phyloP scores from a whole-genome alignment of 1,140 invertebrate genomes.

The Batillaria attramentaria region DNA sequence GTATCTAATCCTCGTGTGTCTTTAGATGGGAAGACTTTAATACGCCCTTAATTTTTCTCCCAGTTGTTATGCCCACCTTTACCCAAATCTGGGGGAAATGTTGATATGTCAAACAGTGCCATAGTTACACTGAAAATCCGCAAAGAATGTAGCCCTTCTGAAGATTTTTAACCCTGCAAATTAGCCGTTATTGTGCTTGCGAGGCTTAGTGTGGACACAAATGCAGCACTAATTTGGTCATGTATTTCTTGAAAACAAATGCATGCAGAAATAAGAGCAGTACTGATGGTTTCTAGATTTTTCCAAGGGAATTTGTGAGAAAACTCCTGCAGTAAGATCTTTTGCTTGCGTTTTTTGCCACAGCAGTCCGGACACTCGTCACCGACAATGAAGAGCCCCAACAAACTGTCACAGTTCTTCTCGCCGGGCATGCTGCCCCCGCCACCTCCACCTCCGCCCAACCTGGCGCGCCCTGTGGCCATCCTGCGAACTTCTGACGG shows the following conservation, averaged over 20 bases:
- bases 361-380: conserved; percentile 67
- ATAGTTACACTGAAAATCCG: too few relatives aligned
- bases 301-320: too few relatives aligned
- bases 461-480: conserved; percentile 95
- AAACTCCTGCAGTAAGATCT: too few relatives aligned
- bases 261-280: too few relatives aligned
- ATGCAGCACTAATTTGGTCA: neutral
- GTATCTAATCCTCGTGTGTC: too few relatives aligned
- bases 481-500: conserved; percentile 82
- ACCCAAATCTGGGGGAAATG: too few relatives aligned
- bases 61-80: too few relatives aligned
- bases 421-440: conserved; percentile 87
- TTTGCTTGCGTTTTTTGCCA: conserved; percentile 28
- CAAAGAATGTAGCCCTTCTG: too few relatives aligned
- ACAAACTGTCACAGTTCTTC: conserved; percentile 87
- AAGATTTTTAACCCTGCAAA: neutral
- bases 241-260: neutral
- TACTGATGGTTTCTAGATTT: too few relatives aligned
- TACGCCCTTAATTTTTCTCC: too few relatives aligned
- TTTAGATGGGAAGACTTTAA: too few relatives aligned
- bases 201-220: neutral
- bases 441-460: conserved; percentile 84
- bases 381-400: conserved; percentile 74
- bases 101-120: too few relatives aligned
- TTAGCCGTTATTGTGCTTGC: neutral